Evolutionary conservation across 2,797 vertebrate species (phyloP).

Genomic region (Propithecus deckenii): DNA sequence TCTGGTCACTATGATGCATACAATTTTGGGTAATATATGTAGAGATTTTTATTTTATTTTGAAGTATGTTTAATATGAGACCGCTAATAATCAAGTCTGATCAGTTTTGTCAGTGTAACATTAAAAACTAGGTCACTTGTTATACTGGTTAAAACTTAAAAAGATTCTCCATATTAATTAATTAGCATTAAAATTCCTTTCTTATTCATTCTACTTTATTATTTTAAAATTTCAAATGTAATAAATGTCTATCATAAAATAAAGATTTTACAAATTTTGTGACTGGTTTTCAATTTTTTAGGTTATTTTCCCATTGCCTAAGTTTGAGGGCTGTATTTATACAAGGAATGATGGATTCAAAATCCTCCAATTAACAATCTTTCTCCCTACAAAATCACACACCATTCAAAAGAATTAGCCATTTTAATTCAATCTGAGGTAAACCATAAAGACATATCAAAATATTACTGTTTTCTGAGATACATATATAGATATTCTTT

Average conservation of each 20-base stretch:
- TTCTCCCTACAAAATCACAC: neutral
- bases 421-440: constrained; percentile 11
- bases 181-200: neutral
- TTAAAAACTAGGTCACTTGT: neutral
- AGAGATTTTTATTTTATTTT: neutral
- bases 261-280: neutral
- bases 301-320: neutral
- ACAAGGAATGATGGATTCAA: neutral
- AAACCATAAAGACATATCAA: neutral
- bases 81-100: neutral
- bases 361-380: neutral
- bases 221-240: neutral
- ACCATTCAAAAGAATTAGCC: neutral
- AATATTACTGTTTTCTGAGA: neutral
- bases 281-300: neutral
- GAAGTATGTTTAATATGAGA: neutral
- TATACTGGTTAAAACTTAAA: neutral
- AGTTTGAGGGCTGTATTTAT: neutral
- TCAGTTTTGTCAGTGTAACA: neutral
- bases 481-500: neutral
- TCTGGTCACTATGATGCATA: neutral
- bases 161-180: neutral
- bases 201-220: neutral
- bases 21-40: neutral
- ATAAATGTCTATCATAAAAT: neutral